Percentiles rank a stretch among this genome's conserved stretches.
These are phyloP conservation scores for Channa striata DNA, from an alignment of 2,797 vertebrate genomes.

Conservation along the genomic window DNA sequence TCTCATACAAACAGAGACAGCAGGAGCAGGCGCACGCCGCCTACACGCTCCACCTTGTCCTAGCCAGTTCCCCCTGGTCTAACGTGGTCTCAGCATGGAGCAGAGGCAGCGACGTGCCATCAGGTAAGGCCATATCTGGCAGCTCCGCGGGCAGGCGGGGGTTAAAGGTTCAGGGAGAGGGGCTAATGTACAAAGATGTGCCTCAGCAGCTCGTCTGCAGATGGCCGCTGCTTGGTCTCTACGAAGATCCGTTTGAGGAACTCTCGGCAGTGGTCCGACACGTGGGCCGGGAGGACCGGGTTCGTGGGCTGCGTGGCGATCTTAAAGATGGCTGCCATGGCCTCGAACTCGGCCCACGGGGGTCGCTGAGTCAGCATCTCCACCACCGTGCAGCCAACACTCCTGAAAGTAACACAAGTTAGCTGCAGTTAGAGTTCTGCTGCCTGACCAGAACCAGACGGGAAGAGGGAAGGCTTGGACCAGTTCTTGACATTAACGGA, in stretches of 20 bases:
- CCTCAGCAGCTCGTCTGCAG: slow-evolving; percentile 95
- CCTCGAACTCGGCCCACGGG: slow-evolving; percentile 98
- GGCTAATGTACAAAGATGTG: slow-evolving; percentile 97
- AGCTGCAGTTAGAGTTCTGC: not conserved
- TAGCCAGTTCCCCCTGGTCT: slow-evolving; percentile 54
- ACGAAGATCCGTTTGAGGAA: slow-evolving; percentile 97
- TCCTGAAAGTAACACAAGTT: slow-evolving; percentile 81
- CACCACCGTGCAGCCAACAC: slow-evolving; percentile 97
- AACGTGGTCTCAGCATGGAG: slow-evolving; percentile 50
- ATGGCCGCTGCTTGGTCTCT: slow-evolving; percentile 94
- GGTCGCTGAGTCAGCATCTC: slow-evolving; percentile 99
- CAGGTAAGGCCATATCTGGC: slow-evolving; percentile 68
- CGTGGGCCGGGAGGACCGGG: slow-evolving; percentile 93
- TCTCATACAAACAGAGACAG: slow-evolving; percentile 66
- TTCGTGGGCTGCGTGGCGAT: slow-evolving; percentile 99
- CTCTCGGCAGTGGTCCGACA: slow-evolving; percentile 96
- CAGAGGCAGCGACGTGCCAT: slow-evolving; percentile 50
- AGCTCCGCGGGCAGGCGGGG: slow-evolving; percentile 36
- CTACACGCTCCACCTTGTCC: slow-evolving; percentile 20
- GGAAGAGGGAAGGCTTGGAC: no score
- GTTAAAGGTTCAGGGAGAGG: slow-evolving; percentile 59
- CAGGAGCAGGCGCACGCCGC: slow-evolving; percentile 34
- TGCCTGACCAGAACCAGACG: no score
- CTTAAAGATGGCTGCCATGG: slow-evolving; percentile 99
- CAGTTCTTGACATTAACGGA: no score